Evolutionary conservation across 2,797 vertebrate genomes (phyloP).

Genomic region (Sebastes iracundus): DNA sequence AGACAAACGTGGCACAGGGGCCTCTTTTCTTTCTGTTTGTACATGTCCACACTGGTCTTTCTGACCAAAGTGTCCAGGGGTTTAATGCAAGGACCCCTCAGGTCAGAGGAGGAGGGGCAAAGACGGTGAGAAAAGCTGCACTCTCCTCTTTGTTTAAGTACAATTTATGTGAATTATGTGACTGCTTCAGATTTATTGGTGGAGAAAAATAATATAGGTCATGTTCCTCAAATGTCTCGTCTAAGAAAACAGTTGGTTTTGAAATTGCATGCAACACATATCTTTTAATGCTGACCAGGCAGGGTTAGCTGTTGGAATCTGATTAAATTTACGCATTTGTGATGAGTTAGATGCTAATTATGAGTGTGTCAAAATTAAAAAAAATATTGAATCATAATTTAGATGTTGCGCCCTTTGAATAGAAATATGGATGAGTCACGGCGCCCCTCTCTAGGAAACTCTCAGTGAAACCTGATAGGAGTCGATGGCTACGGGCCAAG

Average conservation of each 20-base stretch:
- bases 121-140: not conserved
- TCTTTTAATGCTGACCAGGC: not conserved
- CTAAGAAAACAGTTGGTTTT: not conserved
- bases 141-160: not conserved
- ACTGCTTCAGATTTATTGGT: not conserved
- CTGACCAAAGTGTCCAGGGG: not conserved
- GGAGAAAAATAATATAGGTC: not conserved
- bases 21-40: not conserved
- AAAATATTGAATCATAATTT: not conserved
- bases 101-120: not conserved
- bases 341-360: not conserved
- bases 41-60: not conserved
- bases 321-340: not conserved
- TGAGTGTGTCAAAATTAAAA: not conserved
- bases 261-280: not conserved
- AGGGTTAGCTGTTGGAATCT: not conserved
- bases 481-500: not conserved
- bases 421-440: not conserved
- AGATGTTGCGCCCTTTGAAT: not conserved
- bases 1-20: not conserved
- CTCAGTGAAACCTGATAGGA: slow-evolving; percentile 14
- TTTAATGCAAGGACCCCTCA: not conserved
- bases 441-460: slow-evolving; percentile 14
- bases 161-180: not conserved
- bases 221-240: not conserved